Percentiles rank a stretch among this genome's conserved stretches.
Conservation (phyloP, 1,140 invertebrate species). For the Heliconius hewitsoni region DNA sequence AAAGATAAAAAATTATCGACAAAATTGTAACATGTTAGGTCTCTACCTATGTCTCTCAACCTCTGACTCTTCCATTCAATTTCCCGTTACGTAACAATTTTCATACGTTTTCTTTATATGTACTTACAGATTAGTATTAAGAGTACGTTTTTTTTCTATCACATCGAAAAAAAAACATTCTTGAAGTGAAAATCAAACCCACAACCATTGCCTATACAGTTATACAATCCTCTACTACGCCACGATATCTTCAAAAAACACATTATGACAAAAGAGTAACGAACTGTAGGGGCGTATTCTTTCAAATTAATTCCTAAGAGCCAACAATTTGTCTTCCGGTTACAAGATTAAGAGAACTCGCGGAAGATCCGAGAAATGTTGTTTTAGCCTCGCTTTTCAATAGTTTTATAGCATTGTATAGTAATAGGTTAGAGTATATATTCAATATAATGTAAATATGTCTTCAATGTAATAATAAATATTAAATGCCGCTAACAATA, state of each 20-base stretch:
- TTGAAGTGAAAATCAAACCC: background rate
- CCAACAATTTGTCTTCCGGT: conserved; percentile 61
- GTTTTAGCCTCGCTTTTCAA: conserved; percentile 37
- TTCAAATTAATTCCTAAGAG: conserved; percentile 72
- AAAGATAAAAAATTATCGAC: too few relatives aligned
- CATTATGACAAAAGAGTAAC: conserved; percentile 65
- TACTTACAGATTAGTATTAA: background rate
- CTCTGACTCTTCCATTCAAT: too few relatives aligned
- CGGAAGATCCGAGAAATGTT: conserved; percentile 55
- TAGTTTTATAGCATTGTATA: background rate
- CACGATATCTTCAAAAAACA: conserved; percentile 37
- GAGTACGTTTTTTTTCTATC: background rate
- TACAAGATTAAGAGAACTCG: conserved; percentile 63
- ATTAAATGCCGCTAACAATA: too few relatives aligned
- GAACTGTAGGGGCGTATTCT: conserved; percentile 53
- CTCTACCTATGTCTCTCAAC: too few relatives aligned
- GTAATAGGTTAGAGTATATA: background rate
- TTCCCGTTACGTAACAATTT: too few relatives aligned
- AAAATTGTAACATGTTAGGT: too few relatives aligned
- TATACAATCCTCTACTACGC: background rate
- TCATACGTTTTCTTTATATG: too few relatives aligned
- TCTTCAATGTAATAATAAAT: background rate
- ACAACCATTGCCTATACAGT: background rate
- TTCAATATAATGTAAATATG: background rate
- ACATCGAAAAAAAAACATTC: background rate